These are phyloP conservation scores for Hesperophylax magnus DNA, from an alignment of 1,140 invertebrate species.

Conservation along the genomic window DNA sequence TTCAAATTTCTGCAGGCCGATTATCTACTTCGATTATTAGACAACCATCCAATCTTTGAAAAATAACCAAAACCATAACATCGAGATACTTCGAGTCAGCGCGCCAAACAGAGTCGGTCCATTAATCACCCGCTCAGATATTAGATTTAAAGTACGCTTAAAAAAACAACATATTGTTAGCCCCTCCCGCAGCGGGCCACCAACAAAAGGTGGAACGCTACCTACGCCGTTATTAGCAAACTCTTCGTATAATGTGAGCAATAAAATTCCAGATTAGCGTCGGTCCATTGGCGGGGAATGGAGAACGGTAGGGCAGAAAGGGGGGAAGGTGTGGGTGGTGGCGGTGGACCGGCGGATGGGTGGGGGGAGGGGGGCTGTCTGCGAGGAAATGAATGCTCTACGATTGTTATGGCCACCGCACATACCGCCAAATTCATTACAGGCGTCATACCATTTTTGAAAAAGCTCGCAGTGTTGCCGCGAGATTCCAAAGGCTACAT, in stretches of 20 bases:
- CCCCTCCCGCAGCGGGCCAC: neutral
- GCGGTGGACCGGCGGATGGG: neutral
- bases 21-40: too few species aligned
- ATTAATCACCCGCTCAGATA: neutral
- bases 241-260: slow-evolving; percentile 33
- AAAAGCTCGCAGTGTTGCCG: neutral
- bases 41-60: too few species aligned
- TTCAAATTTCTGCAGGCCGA: too few species aligned
- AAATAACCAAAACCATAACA: too few species aligned
- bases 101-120: neutral
- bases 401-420: slow-evolving; percentile 32
- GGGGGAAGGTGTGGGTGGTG: too few species aligned
- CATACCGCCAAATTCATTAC: slow-evolving; percentile 33
- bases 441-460: slow-evolving; percentile 19
- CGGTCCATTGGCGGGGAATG: slow-evolving; percentile 29
- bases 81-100: too few species aligned
- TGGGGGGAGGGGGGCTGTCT: slow-evolving; percentile 6
- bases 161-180: slow-evolving; percentile 1
- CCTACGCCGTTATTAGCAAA: slow-evolving; percentile 34
- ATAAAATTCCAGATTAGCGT: slow-evolving; percentile 46
- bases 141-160: slow-evolving; percentile 8
- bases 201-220: slow-evolving; percentile 34
- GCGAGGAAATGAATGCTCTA: slow-evolving; percentile 29
- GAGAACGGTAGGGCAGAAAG: too few species aligned
- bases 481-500: neutral